phyloP scores from a whole-genome alignment of 2,797 vertebrate genomes.

The Coregonus ussuriensis region DNA sequence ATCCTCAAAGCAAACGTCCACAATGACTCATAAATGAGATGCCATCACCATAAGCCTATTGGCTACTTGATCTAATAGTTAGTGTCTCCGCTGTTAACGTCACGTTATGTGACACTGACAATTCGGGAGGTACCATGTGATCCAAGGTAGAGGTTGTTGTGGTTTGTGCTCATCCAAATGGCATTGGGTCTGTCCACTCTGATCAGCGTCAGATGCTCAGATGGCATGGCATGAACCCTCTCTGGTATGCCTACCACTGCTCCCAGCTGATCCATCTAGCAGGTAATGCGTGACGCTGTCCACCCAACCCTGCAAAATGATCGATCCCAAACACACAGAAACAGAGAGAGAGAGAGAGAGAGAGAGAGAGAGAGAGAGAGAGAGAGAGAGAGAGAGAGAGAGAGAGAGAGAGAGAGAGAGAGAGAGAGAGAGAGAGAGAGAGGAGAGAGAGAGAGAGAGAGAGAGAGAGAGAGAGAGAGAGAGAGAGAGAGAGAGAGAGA shows the following conservation, averaged over 20 bases:
- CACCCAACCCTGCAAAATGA: not conserved
- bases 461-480: no score
- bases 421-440: no score
- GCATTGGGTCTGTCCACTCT: conserved; percentile 12
- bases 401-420: no score
- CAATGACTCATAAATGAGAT: no score
- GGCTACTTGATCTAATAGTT: not conserved
- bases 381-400: not conserved
- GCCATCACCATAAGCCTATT: not conserved
- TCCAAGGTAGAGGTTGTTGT: not conserved
- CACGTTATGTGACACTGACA: not conserved
- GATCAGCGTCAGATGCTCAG: conserved; percentile 1
- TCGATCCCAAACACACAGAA: not conserved
- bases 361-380: not conserved
- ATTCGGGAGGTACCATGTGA: not conserved
- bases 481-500: not conserved
- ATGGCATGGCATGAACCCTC: not conserved
- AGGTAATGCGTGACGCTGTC: not conserved
- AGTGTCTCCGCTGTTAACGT: not conserved
- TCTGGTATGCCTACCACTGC: not conserved
- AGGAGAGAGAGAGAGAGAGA: no score
- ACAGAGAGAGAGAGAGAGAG: not conserved
- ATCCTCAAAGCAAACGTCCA: no score
- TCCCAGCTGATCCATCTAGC: conserved; percentile 4
- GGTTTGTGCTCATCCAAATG: not conserved